phyloP scores from a whole-genome alignment of 2,113 vertebrate genomes.

The Callocephalon fimbriatum region DNA sequence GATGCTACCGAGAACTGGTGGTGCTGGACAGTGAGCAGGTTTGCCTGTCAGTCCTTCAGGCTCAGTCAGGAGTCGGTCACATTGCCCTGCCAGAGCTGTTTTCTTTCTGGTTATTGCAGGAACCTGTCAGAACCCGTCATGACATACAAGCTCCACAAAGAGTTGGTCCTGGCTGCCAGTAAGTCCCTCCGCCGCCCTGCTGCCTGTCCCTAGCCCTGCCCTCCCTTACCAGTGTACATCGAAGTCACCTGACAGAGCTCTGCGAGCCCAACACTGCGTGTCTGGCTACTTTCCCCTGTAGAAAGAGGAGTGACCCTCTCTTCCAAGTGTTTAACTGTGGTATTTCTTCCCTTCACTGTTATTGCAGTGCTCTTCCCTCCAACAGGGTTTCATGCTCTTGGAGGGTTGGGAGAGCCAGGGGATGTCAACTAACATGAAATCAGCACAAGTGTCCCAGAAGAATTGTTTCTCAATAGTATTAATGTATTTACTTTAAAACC shows the following conservation, averaged over 20 bases:
- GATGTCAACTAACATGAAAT: background rate
- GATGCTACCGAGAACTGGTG: fast-evolving
- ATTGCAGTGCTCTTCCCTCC: background rate
- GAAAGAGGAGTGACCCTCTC: background rate
- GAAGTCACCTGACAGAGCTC: background rate
- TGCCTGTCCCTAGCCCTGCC: background rate
- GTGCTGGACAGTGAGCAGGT: background rate
- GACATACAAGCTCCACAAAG: constrained; percentile 93
- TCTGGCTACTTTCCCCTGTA: background rate
- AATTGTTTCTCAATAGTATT: background rate
- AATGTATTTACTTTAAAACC: background rate
- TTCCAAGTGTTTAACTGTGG: background rate
- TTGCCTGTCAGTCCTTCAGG: fast-evolving
- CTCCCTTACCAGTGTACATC: background rate
- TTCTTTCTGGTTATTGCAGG: constrained; percentile 76
- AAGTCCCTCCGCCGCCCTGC: constrained; percentile 67
- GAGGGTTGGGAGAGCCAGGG: background rate
- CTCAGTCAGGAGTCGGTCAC: background rate
- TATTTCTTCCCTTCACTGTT: background rate
- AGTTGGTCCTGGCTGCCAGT: constrained; percentile 95
- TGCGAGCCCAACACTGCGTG: fast-evolving
- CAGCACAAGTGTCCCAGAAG: background rate
- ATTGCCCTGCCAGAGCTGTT: background rate
- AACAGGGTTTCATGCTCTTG: fast-evolving
- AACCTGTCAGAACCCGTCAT: constrained; percentile 95